Base-by-base conservation (phyloP, 2,888 invertebrate genomes). In the Scaptomyza reducta region DNA sequence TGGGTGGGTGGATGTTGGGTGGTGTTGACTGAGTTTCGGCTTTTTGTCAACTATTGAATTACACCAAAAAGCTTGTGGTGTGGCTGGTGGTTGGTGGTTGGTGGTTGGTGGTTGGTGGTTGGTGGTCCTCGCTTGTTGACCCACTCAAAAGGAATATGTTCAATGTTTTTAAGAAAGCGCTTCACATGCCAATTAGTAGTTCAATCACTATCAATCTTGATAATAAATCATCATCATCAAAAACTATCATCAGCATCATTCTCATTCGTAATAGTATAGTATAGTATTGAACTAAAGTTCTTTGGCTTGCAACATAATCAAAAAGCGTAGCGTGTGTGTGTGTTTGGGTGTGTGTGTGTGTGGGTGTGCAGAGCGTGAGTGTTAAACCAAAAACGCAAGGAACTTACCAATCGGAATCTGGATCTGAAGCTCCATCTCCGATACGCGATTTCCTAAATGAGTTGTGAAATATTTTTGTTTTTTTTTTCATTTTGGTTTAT, bases 371-470 rank as follows among this genome's bases (percentile, higher is more conserved):
- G 50, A 67, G 41, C 58, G 54, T 70, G 61, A 64, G 63, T 67
- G 63, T 66, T 41, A 70, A 71, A 67, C 71, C 60, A 76, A 74
- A 66, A 63, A 62, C 76, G 51, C 60, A 72, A 78, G 65, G 38
- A 74, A 86, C 90, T 90, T 91, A 90, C 90, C 90, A 90, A 89
- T 91, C 90, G 79, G 90, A 90, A 86, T 90, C 91, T 89, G 89
- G 88, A 89, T 90, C 90, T 71, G 89, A 90, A 80, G 88, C 89
- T 85, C 90, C 90, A 85, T 90, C 90, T 85, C 90, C 89, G 85
- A 88, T 90, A 87, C 89, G 84, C 79, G 90, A 88, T 89, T 90
- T 90, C 90, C 90, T 90, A 89, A 83, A 90, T 80, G 87, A 90
- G 83, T 88, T 86, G 63, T 79, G 77, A 82, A 86, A 84, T 80